Conservation (phyloP, 1,140 invertebrate genomes). For the Formica exsecta region DNA sequence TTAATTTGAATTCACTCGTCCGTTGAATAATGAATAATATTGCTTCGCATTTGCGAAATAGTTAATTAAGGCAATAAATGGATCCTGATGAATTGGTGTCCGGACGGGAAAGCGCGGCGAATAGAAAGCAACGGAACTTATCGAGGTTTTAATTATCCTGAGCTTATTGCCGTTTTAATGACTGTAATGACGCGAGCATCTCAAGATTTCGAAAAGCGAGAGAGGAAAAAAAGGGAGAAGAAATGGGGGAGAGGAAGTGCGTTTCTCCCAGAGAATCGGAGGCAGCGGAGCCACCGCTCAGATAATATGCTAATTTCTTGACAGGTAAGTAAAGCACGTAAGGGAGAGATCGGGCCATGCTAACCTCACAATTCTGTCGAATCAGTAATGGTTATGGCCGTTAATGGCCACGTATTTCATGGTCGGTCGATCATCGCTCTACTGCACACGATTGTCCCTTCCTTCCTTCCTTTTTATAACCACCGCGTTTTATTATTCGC, state of each 20-base stretch:
- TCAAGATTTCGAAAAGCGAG: constrained; percentile 21
- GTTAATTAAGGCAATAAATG: constrained; percentile 21
- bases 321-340: constrained; percentile 78
- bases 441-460: constrained; percentile 49
- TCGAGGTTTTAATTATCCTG: constrained; percentile 46
- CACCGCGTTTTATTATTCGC: constrained; percentile 28
- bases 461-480: constrained; percentile 47
- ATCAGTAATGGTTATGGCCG: constrained; percentile 85
- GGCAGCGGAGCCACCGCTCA: constrained; percentile 61
- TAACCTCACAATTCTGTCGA: constrained; percentile 79
- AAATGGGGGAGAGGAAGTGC: neutral
- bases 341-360: constrained; percentile 67
- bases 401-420: constrained; percentile 84
- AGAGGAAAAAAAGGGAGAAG: neutral
- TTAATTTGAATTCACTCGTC: neutral
- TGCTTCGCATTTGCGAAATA: neutral
- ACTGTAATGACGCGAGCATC: constrained; percentile 29
- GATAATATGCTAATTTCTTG: constrained; percentile 79
- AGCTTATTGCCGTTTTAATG: constrained; percentile 24
- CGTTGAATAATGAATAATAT: constrained; percentile 7
- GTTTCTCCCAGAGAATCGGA: constrained; percentile 63
- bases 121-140: constrained; percentile 22
- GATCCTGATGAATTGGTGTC: neutral
- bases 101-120: neutral
- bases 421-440: constrained; percentile 73